These are phyloP conservation scores for Mormyrus proboscirostris DNA, from an alignment of 2,797 vertebrate genomes.

Conservation along the genomic window DNA sequence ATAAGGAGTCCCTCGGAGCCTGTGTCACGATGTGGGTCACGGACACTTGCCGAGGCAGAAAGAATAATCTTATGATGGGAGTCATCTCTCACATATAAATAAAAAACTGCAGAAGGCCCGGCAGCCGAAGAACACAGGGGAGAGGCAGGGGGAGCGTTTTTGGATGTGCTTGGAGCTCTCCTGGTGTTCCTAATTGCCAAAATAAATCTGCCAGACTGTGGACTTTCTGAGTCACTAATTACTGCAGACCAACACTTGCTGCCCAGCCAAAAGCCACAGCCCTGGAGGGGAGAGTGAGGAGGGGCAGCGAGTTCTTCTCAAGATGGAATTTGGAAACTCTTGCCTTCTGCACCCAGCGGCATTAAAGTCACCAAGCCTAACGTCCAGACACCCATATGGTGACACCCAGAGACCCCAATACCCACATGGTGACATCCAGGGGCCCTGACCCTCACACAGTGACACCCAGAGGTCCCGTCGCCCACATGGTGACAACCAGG, in stretches of 20 bases:
- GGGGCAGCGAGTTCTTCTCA: not conserved
- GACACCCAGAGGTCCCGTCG: not conserved
- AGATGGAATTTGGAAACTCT: not conserved
- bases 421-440: not conserved
- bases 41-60: not conserved
- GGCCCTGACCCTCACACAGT: not conserved
- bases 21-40: not conserved
- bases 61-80: conserved; percentile 24
- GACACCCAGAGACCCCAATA: not conserved
- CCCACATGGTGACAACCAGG: not conserved
- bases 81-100: conserved; percentile 1
- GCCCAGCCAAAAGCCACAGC: conserved; percentile 11
- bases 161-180: not conserved
- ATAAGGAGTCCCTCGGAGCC: not conserved
- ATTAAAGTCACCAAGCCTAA: not conserved
- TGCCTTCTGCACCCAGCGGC: not conserved
- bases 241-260: conserved; percentile 17
- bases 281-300: not conserved
- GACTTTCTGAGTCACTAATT: conserved; percentile 27
- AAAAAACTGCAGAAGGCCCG: not conserved
- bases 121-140: not conserved
- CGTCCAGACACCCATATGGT: not conserved
- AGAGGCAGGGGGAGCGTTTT: not conserved
- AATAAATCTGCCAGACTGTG: conserved; percentile 22
- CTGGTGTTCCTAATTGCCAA: conserved; percentile 15